These are phyloP conservation scores for Apodemus sylvaticus DNA, from an alignment of 2,113 vertebrate genomes.

Conservation along the genomic window DNA sequence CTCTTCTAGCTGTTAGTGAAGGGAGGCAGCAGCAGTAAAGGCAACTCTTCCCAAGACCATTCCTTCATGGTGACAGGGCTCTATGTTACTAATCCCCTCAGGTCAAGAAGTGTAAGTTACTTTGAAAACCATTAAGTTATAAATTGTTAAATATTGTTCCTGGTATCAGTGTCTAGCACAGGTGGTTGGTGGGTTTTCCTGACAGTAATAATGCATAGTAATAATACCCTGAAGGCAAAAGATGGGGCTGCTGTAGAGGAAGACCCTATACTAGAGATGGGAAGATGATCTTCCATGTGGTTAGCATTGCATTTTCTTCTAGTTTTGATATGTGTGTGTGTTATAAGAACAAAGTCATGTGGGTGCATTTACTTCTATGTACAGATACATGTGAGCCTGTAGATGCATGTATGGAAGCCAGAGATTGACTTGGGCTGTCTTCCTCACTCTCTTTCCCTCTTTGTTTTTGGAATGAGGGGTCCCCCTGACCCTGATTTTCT, in stretches of 20 bases:
- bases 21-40: not conserved
- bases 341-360: not conserved
- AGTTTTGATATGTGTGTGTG: not conserved
- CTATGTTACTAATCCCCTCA: not conserved
- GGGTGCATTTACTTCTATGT: not conserved
- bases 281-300: not conserved
- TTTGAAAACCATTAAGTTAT: constrained; percentile 3
- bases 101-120: not conserved
- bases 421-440: not conserved
- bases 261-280: not conserved
- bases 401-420: not conserved
- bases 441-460: not conserved
- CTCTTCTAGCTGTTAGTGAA: not conserved
- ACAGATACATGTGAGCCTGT: not conserved
- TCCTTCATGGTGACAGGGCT: not conserved
- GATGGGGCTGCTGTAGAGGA: not conserved
- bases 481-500: not conserved
- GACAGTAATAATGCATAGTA: not conserved
- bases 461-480: too few relatives aligned
- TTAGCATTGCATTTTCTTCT: not conserved
- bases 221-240: not conserved
- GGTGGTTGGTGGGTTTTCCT: not conserved
- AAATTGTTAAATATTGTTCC: not conserved
- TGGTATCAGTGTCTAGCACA: not conserved
- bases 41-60: not conserved